Evolutionary conservation across 2,797 vertebrate genomes (phyloP), one percentile per base, ranked within the genome.

Genomic region (Carcharodon carcharias): DNA sequence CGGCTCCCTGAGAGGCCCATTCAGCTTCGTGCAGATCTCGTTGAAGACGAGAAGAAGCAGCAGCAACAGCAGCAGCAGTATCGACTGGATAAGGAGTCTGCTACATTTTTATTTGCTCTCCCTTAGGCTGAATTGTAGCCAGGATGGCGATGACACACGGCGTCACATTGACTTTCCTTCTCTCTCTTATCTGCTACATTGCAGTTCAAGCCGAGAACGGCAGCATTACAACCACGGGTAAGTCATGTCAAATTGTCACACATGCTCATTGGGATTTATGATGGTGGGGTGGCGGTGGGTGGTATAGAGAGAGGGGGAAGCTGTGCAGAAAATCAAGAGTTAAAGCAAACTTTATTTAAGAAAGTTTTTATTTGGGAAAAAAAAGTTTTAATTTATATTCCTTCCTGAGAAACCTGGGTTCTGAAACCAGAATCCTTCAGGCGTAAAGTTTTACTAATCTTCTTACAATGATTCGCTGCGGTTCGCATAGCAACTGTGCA

Each of bases 401-500:
- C 71, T 85, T 45, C 16, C 40, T 0, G 21, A 45, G 82, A 85
- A 85, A 50, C 6, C 82, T 23, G 82, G 8, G 8, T 45, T 93
- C 45, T 67, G 63, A 93, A 65, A 93, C n/a, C 63, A 65, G 40
- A 67, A 93, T 93, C 63, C 35, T 61, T n/a, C 89, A 92, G 89
- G 89, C 89, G 89, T 92, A 67, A 93, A 93, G 91, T 93, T 93
- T 93, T 63, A 67, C 40, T 93, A 93, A 93, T 92, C 89, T 92
- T 92, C 89, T 65, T 92, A 63, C 89, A 92, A 61, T 67, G 91
- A 93, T 67, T 93, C 45, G 40, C n/a, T 67, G 91, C 63, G n/a
- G 91, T 67, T 93, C n/a, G n/a, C 91, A 93, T 93, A 93, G 91
- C 91, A 93, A 93, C 91, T 93, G 91, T 92, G 89, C 31, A 65